A percentile compares a stretch with the other conserved stretches of the same genome.
Conservation (phyloP, 2,113 vertebrate genomes). For the Calidris pugnax region DNA sequence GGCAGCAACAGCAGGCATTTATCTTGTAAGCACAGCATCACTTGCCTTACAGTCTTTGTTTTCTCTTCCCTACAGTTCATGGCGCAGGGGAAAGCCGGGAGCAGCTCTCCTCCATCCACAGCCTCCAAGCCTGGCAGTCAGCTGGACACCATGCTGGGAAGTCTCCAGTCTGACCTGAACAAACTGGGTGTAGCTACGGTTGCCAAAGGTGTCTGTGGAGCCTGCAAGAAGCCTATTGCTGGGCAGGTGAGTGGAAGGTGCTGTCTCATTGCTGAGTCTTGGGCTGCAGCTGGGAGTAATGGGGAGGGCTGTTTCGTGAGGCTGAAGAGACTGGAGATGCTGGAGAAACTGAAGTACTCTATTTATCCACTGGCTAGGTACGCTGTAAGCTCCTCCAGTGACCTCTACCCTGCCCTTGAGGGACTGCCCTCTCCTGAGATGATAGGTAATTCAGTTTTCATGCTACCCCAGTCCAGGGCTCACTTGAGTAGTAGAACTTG, state of each 20-base stretch:
- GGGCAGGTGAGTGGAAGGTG: constrained; percentile 88
- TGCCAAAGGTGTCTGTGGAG: constrained; percentile 96
- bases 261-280: not conserved
- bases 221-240: constrained; percentile 97
- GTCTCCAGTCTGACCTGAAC: constrained; percentile 96
- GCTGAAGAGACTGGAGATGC: constrained; percentile 62
- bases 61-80: constrained; percentile 83
- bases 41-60: not conserved
- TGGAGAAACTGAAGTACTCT: constrained; percentile 74
- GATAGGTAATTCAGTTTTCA: constrained; percentile 73
- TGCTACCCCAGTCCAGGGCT: constrained; percentile 71
- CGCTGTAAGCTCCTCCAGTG: constrained; percentile 74
- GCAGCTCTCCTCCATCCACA: constrained; percentile 77
- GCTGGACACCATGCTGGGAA: constrained; percentile 97
- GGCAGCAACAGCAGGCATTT: not conserved
- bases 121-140: constrained; percentile 91
- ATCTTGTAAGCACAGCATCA: not conserved
- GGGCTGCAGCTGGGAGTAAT: not conserved
- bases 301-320: constrained; percentile 60
- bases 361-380: constrained; percentile 75
- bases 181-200: constrained; percentile 95
- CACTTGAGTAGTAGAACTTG: constrained; percentile 65
- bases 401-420: constrained; percentile 71
- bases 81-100: constrained; percentile 87
- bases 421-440: constrained; percentile 73